Conservation (phyloP, 1,140 invertebrate species). For the Drosophila santomea region DNA sequence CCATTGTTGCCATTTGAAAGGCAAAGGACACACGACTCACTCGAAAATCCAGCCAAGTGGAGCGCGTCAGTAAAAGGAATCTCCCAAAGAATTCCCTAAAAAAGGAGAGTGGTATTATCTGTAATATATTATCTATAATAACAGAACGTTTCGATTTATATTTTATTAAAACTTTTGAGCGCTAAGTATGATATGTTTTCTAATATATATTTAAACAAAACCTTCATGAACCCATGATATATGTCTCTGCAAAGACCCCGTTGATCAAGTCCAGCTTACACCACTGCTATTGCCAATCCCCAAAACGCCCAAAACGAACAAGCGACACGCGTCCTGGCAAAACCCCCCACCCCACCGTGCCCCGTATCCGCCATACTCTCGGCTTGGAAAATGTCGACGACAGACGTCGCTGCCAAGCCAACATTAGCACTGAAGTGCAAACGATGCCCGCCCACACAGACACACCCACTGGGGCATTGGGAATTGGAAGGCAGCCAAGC, state of each 20-base stretch:
- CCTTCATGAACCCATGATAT: background rate
- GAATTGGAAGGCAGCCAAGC: conserved; percentile 59
- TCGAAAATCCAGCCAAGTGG: background rate
- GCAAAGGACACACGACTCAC: conserved; percentile 36
- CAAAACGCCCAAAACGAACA: conserved; percentile 78
- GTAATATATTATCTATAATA: too few species aligned
- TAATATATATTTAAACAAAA: background rate
- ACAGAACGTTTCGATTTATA: too few species aligned
- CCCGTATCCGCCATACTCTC: conserved; percentile 11
- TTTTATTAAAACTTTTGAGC: too few species aligned
- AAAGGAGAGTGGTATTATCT: too few species aligned
- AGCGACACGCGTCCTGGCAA: conserved; percentile 74
- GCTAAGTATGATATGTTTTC: too few species aligned
- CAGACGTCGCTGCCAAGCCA: conserved; percentile 81
- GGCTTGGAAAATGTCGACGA: conserved; percentile 76
- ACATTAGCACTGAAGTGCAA: conserved; percentile 84
- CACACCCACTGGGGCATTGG: conserved; percentile 27
- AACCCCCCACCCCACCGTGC: conserved; percentile 24
- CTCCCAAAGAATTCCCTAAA: background rate
- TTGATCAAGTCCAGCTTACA: conserved; percentile 8
- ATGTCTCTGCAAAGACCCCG: background rate
- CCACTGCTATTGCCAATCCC: conserved; percentile 51
- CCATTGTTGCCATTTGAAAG: conserved; percentile 56
- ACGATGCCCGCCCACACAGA: conserved; percentile 75
- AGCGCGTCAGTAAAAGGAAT: background rate